These are phyloP conservation scores for Oryctes rhinoceros DNA, from an alignment of 1,140 invertebrate species.

Conservation along the genomic window DNA sequence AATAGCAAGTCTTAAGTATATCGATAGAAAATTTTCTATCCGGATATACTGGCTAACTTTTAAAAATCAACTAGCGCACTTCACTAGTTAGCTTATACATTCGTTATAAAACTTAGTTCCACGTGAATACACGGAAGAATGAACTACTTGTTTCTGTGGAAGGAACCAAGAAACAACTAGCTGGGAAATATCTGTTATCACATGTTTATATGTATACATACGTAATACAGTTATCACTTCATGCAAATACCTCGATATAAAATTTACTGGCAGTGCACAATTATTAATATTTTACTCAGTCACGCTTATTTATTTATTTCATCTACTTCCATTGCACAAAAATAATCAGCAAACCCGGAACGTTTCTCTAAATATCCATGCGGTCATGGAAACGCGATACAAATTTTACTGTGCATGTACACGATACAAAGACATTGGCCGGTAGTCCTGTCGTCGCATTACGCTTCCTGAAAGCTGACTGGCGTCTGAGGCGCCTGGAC, in stretches of 20 bases:
- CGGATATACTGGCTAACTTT: too few species aligned
- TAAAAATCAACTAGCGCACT: too few species aligned
- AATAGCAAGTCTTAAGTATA: too few species aligned
- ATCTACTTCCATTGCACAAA: not conserved
- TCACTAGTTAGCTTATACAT: too few species aligned
- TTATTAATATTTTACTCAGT: conserved; percentile 1
- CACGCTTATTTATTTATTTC: conserved; percentile 34
- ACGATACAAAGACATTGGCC: conserved; percentile 9
- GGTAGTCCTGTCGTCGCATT: conserved; percentile 47
- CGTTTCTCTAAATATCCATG: not conserved
- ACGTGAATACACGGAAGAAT: too few species aligned
- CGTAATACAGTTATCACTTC: not conserved
- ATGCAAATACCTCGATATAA: not conserved
- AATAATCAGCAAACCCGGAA: not conserved
- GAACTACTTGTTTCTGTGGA: too few species aligned
- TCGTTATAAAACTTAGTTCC: too few species aligned
- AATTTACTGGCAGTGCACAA: conserved; percentile 8
- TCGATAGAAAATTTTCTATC: too few species aligned
- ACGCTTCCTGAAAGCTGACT: conserved; percentile 55
- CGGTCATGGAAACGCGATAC: not conserved
- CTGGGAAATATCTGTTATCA: not conserved
- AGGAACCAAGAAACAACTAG: too few species aligned
- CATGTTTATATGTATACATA: not conserved
- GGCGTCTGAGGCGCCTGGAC: conserved; percentile 51
- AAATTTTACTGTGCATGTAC: conserved; percentile 4